Evolutionary conservation across 2,888 invertebrate species (phyloP).

Genomic region (Apomyelois bistriatella): DNA sequence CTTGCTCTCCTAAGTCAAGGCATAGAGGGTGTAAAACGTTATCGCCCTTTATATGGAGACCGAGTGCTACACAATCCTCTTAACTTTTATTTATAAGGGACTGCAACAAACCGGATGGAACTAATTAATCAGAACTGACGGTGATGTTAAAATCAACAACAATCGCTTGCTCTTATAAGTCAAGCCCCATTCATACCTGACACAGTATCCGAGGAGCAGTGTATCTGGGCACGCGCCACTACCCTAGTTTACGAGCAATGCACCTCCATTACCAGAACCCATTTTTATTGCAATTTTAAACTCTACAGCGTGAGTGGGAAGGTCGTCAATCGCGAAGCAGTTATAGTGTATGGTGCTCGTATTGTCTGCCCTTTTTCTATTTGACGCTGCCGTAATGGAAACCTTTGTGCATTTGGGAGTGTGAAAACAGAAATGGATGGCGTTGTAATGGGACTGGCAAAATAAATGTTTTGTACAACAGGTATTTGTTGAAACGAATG

Average conservation of each 20-base stretch:
- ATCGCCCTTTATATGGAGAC: too few species aligned
- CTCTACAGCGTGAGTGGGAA: not conserved
- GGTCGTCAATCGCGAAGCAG: not conserved
- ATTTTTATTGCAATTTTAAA: not conserved
- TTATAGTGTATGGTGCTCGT: not conserved
- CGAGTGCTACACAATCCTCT: too few species aligned
- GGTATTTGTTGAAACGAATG: not conserved
- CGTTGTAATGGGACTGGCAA: not conserved
- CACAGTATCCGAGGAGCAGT: not conserved
- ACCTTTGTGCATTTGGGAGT: constrained; percentile 10
- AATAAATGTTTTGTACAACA: not conserved
- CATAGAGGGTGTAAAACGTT: too few species aligned
- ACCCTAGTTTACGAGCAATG: constrained; percentile 16
- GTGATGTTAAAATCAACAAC: too few species aligned
- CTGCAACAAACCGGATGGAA: too few species aligned
- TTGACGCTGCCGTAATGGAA: constrained; percentile 8
- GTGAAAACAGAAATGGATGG: not conserved
- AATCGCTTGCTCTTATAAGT: not conserved
- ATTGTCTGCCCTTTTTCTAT: constrained; percentile 9
- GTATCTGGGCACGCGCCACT: constrained; percentile 15
- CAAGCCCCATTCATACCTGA: not conserved
- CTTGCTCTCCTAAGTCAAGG: too few species aligned
- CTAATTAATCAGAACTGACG: too few species aligned
- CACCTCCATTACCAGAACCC: not conserved
- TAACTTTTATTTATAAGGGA: too few species aligned